A percentile compares a stretch with the other conserved stretches of the same genome.
Conservation (phyloP, 1,140 invertebrate genomes). For the Pogonognathellus flavescens region DNA sequence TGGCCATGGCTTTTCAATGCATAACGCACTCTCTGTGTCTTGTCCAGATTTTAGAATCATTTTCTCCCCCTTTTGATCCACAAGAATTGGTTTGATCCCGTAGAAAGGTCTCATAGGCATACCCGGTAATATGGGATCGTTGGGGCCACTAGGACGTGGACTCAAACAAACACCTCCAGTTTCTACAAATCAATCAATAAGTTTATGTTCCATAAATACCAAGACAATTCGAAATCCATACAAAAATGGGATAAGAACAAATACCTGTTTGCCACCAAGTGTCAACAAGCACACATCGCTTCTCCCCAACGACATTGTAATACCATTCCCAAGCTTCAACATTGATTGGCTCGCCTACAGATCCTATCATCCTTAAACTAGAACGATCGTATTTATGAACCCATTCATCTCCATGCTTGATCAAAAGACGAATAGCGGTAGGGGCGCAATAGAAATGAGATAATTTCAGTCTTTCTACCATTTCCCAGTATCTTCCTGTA, state of each 20-base stretch:
- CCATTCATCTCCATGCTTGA: slow-evolving; percentile 71
- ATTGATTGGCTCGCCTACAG: slow-evolving; percentile 76
- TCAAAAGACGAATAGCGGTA: slow-evolving; percentile 73
- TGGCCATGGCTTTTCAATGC: slow-evolving; percentile 77
- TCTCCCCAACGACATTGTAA: slow-evolving; percentile 72
- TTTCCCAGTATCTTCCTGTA: slow-evolving; percentile 74
- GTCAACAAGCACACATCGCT: slow-evolving; percentile 75
- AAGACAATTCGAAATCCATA: neutral
- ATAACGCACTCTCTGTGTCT: slow-evolving; percentile 69
- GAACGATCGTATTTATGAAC: slow-evolving; percentile 72
- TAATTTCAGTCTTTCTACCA: slow-evolving; percentile 72
- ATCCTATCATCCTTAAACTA: slow-evolving; percentile 72
- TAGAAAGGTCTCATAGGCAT: slow-evolving; percentile 66
- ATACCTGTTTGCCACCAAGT: slow-evolving; percentile 79
- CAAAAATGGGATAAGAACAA: neutral
- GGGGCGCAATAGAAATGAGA: slow-evolving; percentile 75
- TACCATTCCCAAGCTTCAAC: slow-evolving; percentile 76
- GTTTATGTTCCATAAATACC: neutral
- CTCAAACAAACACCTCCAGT: slow-evolving; percentile 63
- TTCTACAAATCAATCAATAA: slow-evolving; percentile 45
- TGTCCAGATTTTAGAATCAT: neutral
- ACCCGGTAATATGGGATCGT: slow-evolving; percentile 59
- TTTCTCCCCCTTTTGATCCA: slow-evolving; percentile 26
- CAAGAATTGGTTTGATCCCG: slow-evolving; percentile 63
- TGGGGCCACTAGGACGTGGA: slow-evolving; percentile 61